phyloP scores from a whole-genome alignment of 2,797 vertebrate species.

The Poecile montanus region DNA sequence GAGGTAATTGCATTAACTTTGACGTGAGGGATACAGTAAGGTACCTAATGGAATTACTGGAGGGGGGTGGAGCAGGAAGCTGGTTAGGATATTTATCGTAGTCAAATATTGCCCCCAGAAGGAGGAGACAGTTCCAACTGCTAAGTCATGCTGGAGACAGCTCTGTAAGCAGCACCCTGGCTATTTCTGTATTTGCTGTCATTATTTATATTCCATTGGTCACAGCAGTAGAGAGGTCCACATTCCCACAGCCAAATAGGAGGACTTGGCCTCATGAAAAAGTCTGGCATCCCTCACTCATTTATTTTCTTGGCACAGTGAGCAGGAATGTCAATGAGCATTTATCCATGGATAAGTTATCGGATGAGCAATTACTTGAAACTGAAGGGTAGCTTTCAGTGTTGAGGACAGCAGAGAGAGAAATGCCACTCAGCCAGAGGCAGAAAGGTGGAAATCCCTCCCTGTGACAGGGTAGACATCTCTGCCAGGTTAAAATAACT shows the following conservation, averaged over 20 bases:
- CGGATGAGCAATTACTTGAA: fast-evolving
- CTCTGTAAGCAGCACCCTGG: background rate
- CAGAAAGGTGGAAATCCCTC: background rate
- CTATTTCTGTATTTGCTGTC: background rate
- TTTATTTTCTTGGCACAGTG: background rate
- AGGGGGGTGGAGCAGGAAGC: background rate
- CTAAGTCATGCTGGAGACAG: background rate
- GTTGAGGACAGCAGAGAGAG: background rate
- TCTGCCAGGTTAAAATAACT: background rate
- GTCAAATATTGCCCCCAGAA: conserved; percentile 1
- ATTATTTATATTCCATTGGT: background rate
- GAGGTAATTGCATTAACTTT: conserved; percentile 35
- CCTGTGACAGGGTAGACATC: background rate
- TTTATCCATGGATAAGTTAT: background rate
- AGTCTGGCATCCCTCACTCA: background rate
- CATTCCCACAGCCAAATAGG: background rate
- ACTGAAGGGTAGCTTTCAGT: background rate
- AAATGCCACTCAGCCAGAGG: background rate
- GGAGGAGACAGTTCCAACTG: background rate
- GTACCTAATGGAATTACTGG: conserved; percentile 44
- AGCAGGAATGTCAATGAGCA: background rate
- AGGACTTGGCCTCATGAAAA: background rate
- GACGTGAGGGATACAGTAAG: conserved; percentile 6
- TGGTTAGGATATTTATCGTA: background rate
- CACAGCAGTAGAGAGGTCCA: background rate